phyloP scores from a whole-genome alignment of 2,888 invertebrate species.

The Podabrus alpinus region DNA sequence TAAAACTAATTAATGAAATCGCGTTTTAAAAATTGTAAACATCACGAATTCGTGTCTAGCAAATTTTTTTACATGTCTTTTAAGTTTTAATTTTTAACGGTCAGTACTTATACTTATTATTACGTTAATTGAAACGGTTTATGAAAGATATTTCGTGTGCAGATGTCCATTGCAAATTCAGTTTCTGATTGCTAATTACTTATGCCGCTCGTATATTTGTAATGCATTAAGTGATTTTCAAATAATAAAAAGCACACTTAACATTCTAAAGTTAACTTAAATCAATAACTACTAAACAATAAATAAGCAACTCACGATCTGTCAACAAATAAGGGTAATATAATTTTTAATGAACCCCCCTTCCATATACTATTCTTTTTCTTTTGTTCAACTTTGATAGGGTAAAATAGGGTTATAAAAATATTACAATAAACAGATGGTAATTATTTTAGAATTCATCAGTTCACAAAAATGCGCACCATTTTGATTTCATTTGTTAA shows the following conservation, averaged over 20 bases:
- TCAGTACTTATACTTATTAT: neutral
- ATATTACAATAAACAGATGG: neutral
- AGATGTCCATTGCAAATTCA: neutral
- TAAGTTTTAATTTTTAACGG: neutral
- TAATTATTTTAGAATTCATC: neutral
- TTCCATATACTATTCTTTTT: constrained; percentile 14
- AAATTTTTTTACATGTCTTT: neutral
- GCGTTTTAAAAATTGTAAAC: neutral
- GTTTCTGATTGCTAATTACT: neutral
- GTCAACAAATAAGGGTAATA: constrained; percentile 24
- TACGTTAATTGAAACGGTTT: neutral
- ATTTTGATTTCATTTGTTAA: neutral
- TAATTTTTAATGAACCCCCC: constrained; percentile 20
- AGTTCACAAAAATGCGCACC: neutral
- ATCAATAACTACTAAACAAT: neutral
- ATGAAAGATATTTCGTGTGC: neutral
- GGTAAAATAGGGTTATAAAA: neutral
- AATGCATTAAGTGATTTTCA: neutral
- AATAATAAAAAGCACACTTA: neutral
- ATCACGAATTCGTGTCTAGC: neutral
- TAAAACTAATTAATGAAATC: neutral
- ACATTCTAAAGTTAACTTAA: neutral
- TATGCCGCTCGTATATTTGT: neutral
- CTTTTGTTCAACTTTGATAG: neutral
- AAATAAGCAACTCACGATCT: constrained; percentile 20